phyloP scores from a whole-genome alignment of 2,888 invertebrate genomes.

The Aphodius sticticus region DNA sequence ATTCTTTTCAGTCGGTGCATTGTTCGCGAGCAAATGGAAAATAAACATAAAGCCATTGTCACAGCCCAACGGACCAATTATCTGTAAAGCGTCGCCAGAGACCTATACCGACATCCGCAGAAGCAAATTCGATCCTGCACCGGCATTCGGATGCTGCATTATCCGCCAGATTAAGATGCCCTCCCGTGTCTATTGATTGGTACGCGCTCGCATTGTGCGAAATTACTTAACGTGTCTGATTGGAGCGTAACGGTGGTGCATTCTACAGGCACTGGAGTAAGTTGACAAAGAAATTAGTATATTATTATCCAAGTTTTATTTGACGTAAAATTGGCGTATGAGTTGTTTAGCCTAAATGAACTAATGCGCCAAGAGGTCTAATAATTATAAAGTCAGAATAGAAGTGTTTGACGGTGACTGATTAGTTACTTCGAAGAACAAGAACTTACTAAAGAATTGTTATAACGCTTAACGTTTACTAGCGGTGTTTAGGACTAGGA shows the following conservation, averaged over 20 bases:
- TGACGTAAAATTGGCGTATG: too few relatives aligned
- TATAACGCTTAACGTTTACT: too few relatives aligned
- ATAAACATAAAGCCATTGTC: slow-evolving; percentile 11
- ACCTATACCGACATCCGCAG: slow-evolving; percentile 10
- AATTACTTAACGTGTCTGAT: slow-evolving; percentile 18
- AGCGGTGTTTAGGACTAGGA: too few relatives aligned
- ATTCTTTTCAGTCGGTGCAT: slow-evolving; percentile 17
- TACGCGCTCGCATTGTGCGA: slow-evolving; percentile 20
- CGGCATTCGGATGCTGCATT: slow-evolving; percentile 13
- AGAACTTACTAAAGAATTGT: too few relatives aligned
- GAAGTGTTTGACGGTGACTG: too few relatives aligned
- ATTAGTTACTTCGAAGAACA: too few relatives aligned
- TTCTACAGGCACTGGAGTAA: background rate
- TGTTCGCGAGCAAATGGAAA: slow-evolving; percentile 16
- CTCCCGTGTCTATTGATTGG: slow-evolving; percentile 15
- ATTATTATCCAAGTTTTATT: too few relatives aligned
- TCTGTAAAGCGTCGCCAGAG: slow-evolving; percentile 7
- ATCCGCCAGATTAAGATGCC: slow-evolving; percentile 25
- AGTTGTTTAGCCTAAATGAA: too few relatives aligned
- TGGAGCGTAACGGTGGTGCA: background rate
- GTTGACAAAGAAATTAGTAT: too few relatives aligned
- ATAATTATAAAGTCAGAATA: too few relatives aligned
- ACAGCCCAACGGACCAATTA: slow-evolving; percentile 13
- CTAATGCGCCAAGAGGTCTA: too few relatives aligned
- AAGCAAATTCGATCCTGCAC: slow-evolving; percentile 16